phyloP scores from a whole-genome alignment of 2,888 invertebrate genomes.

The Cataglyphis albicans region DNA sequence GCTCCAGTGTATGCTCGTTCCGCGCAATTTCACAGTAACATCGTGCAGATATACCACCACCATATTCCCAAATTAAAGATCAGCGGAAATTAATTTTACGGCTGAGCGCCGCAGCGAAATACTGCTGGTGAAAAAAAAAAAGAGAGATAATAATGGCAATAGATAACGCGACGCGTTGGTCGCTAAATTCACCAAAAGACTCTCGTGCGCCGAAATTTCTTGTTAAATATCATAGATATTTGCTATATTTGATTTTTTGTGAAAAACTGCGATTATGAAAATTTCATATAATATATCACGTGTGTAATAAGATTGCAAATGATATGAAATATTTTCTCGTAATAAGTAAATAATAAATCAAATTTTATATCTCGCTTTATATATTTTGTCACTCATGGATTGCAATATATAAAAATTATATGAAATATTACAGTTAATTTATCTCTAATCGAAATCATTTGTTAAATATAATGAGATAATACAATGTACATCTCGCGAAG shows the following conservation, averaged over 20 bases:
- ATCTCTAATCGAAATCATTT: constrained; percentile 2
- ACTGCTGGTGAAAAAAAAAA: background rate
- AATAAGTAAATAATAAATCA: constrained; percentile 6
- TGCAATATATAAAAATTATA: constrained; percentile 1
- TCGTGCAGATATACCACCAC: constrained; percentile 12
- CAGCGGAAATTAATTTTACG: constrained; percentile 60
- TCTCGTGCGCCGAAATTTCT: constrained; percentile 10
- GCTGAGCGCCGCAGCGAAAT: constrained; percentile 24
- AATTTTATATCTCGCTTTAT: constrained; percentile 19
- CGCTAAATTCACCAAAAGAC: background rate
- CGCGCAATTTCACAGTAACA: constrained; percentile 50
- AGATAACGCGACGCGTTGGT: constrained; percentile 22
- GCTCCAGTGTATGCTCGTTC: constrained; percentile 39
- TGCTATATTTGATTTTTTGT: background rate
- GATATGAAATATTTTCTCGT: background rate
- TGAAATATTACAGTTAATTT: background rate
- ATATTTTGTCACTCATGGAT: background rate
- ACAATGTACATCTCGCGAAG: background rate
- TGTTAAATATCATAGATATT: background rate
- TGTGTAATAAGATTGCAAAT: constrained; percentile 2
- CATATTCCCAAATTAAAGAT: constrained; percentile 58
- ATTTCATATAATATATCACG: constrained; percentile 10
- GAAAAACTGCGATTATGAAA: constrained; percentile 10
- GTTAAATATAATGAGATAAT: background rate
- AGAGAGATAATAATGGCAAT: constrained; percentile 33